Conservation (phyloP, 2,888 invertebrate species). For the Ditula angustiorana region DNA sequence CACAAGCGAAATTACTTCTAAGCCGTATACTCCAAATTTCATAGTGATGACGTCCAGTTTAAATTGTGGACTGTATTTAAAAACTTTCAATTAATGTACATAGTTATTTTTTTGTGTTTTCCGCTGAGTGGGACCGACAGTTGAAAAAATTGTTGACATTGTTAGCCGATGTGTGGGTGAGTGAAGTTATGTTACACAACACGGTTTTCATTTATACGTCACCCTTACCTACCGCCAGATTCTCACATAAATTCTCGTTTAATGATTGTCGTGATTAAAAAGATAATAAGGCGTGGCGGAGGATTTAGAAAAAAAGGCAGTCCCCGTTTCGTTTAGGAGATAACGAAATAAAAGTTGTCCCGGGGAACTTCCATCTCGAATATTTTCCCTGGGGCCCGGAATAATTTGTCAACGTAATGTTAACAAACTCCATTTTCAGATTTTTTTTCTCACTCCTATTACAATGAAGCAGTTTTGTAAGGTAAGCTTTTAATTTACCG, state of each 20-base stretch:
- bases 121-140: slow-evolving; percentile 43
- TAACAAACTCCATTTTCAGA: slow-evolving; percentile 50
- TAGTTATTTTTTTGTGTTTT: slow-evolving; percentile 15
- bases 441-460: slow-evolving; percentile 59
- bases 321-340: slow-evolving; percentile 50
- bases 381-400: slow-evolving; percentile 48
- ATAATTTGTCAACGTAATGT: slow-evolving; percentile 56
- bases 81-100: slow-evolving; percentile 8
- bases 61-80: slow-evolving; percentile 2
- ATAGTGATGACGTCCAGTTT: slow-evolving; percentile 23
- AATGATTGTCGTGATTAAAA: slow-evolving; percentile 6
- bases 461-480: slow-evolving; percentile 49
- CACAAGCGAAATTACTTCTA: slow-evolving; percentile 51
- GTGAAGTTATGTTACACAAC: slow-evolving; percentile 47
- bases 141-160: slow-evolving; percentile 62
- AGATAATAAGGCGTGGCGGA: neutral
- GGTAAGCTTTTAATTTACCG: slow-evolving; percentile 44
- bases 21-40: slow-evolving; percentile 10
- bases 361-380: slow-evolving; percentile 45
- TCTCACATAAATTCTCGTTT: neutral
- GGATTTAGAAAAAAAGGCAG: slow-evolving; percentile 13
- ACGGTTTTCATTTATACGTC: slow-evolving; percentile 7
- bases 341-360: slow-evolving; percentile 62
- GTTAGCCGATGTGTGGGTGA: slow-evolving; percentile 66
- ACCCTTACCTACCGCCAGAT: neutral